Evolutionary conservation across 1,140 invertebrate genomes (phyloP), one percentile per base, ranked within the genome.

Genomic region (Hirudo medicinalis): DNA sequence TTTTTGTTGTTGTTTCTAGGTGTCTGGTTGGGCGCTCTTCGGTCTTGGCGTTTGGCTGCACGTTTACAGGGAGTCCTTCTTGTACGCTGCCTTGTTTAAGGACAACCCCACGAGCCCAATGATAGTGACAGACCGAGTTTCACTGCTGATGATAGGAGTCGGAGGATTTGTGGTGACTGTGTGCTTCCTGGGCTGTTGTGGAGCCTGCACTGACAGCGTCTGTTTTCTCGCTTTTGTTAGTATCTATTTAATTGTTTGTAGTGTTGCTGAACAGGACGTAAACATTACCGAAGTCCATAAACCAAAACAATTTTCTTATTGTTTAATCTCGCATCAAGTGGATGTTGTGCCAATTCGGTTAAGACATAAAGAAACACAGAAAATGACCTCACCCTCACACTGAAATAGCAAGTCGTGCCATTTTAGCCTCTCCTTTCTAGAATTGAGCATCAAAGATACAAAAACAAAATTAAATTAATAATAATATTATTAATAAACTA

Each of bases 131-230:
- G 69, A 70, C 69, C 69, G 69, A 8, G 19, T 70, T 3, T 43
- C 69, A 25, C 22, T 70, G n/a, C 36, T 53, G 22, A 19, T 70
- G 22, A 54, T 70, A 36, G 69, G 32, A 15, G 43, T 70, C n/a
- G 69, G 69, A 19, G 69, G 32, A 25, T 25, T 70, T 25, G 32
- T 70, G 17, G 32, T 70, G 15, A 49, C 49, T 49, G 49, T 70
- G 19, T 36, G 69, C 29, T 70, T 70, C 53, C 69, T 70, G 15
- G 69, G 69, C 43, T 49, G 69, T 19, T 70, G 69, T 25, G 69
- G 69, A 8, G 49, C 69, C 53, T 70, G 69, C 69, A 70, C 69
- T 27, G 69, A 70, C n/a, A 70, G 69, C 69, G 69, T 70, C 69
- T 70, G 69, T 25, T 70, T 70, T 25, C 69, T 70, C n/a, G 69